A percentile compares a stretch with the other conserved stretches of the same genome.
Evolutionary conservation across 1,140 invertebrate species (phyloP).

Genomic region (Condylostylus longicornis): DNA sequence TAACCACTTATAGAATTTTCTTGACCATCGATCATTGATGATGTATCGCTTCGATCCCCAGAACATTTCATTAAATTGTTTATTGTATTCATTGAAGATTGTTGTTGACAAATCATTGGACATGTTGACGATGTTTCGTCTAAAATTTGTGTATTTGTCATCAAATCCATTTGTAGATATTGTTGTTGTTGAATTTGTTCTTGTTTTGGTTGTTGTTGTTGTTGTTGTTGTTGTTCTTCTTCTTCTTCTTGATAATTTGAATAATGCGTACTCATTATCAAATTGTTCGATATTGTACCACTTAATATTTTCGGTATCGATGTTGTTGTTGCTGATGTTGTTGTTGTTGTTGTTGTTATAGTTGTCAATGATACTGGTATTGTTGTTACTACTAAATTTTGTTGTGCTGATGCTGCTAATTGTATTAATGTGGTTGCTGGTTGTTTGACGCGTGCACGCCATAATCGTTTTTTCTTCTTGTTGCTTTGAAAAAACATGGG

Average conservation of each 20-base stretch:
- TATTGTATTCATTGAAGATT: too few species aligned
- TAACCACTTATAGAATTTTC: conserved; percentile 14
- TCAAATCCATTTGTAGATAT: conserved; percentile 4
- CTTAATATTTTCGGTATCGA: too few species aligned
- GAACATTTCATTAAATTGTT: too few species aligned
- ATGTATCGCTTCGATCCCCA: conserved; percentile 8
- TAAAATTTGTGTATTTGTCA: too few species aligned
- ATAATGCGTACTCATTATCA: too few species aligned
- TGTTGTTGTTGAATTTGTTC: conserved; percentile 7
- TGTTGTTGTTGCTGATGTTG: conserved; percentile 1
- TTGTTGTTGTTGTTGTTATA: conserved; percentile 1
- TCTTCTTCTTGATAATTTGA: too few species aligned
- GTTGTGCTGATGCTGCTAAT: conserved; percentile 24
- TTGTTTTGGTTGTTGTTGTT: neutral
- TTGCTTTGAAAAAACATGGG: conserved; percentile 32
- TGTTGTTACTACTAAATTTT: conserved; percentile 11
- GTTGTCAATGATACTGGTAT: neutral
- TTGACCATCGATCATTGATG: conserved; percentile 8
- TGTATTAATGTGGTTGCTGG: conserved; percentile 24
- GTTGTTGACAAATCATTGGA: too few species aligned
- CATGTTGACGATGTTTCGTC: too few species aligned
- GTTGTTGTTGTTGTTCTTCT: too few species aligned
- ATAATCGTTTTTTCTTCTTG: conserved; percentile 27
- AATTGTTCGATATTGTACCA: too few species aligned
- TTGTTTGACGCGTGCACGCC: conserved; percentile 30